Evolutionary conservation across 2,113 vertebrate genomes (phyloP).

Genomic region (Phodopus roborovskii): DNA sequence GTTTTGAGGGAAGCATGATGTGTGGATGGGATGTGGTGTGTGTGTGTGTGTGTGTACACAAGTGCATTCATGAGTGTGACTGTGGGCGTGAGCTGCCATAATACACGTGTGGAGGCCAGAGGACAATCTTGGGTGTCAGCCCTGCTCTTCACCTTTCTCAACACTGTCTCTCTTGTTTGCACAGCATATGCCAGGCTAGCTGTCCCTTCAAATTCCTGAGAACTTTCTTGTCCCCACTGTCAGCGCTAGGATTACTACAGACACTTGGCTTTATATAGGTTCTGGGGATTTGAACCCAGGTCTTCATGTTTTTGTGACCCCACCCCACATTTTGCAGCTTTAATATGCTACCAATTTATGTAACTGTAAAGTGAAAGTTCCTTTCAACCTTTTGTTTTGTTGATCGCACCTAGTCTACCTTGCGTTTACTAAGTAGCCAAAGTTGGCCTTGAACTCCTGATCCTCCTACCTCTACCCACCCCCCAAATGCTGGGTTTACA

Average conservation of each 20-base stretch:
- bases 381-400: neutral
- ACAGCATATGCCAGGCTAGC: neutral
- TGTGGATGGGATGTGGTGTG: neutral
- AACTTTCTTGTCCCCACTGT: neutral
- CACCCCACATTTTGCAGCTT: neutral
- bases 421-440: neutral
- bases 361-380: neutral
- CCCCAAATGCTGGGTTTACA: neutral
- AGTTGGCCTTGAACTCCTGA: neutral
- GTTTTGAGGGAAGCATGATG: neutral
- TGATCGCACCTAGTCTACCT: neutral
- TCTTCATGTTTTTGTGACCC: neutral
- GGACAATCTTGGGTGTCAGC: neutral
- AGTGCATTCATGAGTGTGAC: neutral
- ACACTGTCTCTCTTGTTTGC: too few relatives aligned
- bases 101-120: neutral
- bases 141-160: neutral
- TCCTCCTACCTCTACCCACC: neutral
- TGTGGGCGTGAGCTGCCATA: too few relatives aligned
- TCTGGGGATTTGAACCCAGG: neutral
- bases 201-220: neutral
- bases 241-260: neutral
- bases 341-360: neutral
- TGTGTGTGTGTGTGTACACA: neutral
- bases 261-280: too few relatives aligned